Base-by-base conservation (phyloP, 2,113 vertebrate species). In the Reinhardtius hippoglossoides region DNA sequence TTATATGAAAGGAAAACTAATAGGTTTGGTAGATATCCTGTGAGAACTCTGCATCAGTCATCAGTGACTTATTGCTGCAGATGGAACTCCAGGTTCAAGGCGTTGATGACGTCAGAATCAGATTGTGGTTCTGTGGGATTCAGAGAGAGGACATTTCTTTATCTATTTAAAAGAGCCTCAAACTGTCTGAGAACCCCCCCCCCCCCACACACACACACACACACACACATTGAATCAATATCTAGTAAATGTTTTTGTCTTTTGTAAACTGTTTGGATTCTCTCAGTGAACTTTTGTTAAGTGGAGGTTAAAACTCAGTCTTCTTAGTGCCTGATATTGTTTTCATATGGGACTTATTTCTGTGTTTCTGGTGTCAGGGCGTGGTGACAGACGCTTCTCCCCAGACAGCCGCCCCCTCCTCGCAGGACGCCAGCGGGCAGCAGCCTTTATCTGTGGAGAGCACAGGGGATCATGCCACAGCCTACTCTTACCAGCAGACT, bases 321-420 rank as follows among this genome's bases (percentile, higher is more conserved):
- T n/a, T 27, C 1, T 31, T 1, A 46, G 7, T 12, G 0, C 9
- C 2, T 15, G 37, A 66, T 1, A 24, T 31, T 1, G 24, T 37
- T 62, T 67, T 0, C 18, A 54, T 56, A 46, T 54, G 10, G 69
- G 63, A 57, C n/a, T 52, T 57, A 0, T 1, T 67, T 62, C 5
- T 81, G 4, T 44, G 1, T 44, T 79, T 18, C 50, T 52, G 69
- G 18, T 87, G 82, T 66, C 92, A 99, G 97, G 96, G 96, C 90
- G 96, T 98, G 92, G 97, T 99, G 92, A 95, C 97, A 89, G 97
- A 99, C 91, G 92, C 95, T 68, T 97, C 97, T 92, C 94, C 96
- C 77, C 97, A 98, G 95, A 95, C 96, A 82, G 95, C 97, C 87
- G 95, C 95, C 87, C 95, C 96, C 91, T 96, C 96, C 81, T 96